phyloP scores from a whole-genome alignment of 2,113 vertebrate genomes.

The Psophia crepitans region DNA sequence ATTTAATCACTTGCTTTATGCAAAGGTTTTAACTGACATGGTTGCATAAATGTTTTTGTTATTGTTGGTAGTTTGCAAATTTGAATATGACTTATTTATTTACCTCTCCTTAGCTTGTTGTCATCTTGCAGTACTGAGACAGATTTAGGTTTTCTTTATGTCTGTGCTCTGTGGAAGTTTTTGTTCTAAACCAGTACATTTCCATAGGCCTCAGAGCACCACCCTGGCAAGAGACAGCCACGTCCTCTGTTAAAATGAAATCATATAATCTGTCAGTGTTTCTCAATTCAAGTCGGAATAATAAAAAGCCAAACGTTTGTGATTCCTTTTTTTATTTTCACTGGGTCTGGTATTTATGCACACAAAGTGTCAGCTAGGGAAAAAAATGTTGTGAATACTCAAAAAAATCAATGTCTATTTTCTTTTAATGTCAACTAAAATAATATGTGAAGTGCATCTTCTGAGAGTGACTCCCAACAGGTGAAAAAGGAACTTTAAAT shows the following conservation, averaged over 20 bases:
- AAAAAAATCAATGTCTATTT: constrained; percentile 9
- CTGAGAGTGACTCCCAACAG: background rate
- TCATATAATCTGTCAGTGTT: background rate
- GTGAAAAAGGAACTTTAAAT: background rate
- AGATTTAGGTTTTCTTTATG: constrained; percentile 2
- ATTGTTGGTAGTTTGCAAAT: background rate
- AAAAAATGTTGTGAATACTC: background rate
- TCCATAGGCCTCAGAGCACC: background rate
- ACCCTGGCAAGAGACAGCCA: background rate
- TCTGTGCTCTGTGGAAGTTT: background rate
- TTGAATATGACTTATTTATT: background rate
- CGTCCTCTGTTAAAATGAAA: background rate
- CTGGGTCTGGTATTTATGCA: background rate
- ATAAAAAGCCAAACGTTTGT: background rate
- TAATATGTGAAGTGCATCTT: background rate
- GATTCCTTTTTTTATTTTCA: background rate
- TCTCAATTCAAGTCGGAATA: background rate
- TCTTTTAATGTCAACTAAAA: background rate
- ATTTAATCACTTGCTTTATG: background rate
- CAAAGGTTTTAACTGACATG: background rate
- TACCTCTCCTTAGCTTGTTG: background rate
- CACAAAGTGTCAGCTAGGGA: background rate
- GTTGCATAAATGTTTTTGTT: background rate
- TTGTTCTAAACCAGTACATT: background rate
- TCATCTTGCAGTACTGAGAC: background rate